phyloP scores from a whole-genome alignment of 1,140 invertebrate species.

The Pseudomyrmex gracilis region DNA sequence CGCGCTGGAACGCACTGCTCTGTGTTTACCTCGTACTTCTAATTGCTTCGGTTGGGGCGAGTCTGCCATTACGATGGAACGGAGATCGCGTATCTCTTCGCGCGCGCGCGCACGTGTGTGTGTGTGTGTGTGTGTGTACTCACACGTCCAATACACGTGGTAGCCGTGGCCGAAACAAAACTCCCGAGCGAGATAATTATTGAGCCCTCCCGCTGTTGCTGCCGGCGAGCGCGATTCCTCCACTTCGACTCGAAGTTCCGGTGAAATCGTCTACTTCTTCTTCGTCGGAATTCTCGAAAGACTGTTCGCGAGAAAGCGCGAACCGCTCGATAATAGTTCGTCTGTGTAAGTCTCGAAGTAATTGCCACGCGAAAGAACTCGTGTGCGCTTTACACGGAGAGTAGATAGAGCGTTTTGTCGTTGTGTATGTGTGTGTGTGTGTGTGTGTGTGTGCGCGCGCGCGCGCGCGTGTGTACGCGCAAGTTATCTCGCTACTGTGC shows the following conservation, averaged over 20 bases:
- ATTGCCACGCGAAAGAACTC: slow-evolving; percentile 64
- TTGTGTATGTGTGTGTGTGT: neutral
- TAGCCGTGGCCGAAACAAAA: slow-evolving; percentile 61
- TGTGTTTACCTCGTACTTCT: slow-evolving; percentile 85
- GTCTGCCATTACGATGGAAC: slow-evolving; percentile 78
- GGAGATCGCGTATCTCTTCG: slow-evolving; percentile 72
- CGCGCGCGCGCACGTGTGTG: slow-evolving; percentile 14
- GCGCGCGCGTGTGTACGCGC: neutral
- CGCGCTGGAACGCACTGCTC: slow-evolving; percentile 74
- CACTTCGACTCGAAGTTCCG: slow-evolving; percentile 25
- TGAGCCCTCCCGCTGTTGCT: slow-evolving; percentile 50
- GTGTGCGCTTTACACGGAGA: slow-evolving; percentile 27
- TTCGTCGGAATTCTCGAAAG: slow-evolving; percentile 24
- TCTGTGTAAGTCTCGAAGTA: slow-evolving; percentile 49
- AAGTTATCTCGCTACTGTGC: slow-evolving; percentile 21
- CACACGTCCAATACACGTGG: slow-evolving; percentile 25
- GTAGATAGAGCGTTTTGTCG: neutral
- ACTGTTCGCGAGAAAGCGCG: slow-evolving; percentile 36
- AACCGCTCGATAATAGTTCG: slow-evolving; percentile 55
- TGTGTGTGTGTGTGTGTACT: slow-evolving; percentile 40
- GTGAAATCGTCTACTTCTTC: slow-evolving; percentile 45
- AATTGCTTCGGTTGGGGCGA: slow-evolving; percentile 80
- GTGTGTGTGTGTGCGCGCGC: too few species aligned
- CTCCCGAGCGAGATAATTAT: slow-evolving; percentile 74
- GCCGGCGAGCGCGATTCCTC: slow-evolving; percentile 36